These are phyloP conservation scores for Xestia ashworthii DNA, from an alignment of 2,888 invertebrate species.

Conservation along the genomic window DNA sequence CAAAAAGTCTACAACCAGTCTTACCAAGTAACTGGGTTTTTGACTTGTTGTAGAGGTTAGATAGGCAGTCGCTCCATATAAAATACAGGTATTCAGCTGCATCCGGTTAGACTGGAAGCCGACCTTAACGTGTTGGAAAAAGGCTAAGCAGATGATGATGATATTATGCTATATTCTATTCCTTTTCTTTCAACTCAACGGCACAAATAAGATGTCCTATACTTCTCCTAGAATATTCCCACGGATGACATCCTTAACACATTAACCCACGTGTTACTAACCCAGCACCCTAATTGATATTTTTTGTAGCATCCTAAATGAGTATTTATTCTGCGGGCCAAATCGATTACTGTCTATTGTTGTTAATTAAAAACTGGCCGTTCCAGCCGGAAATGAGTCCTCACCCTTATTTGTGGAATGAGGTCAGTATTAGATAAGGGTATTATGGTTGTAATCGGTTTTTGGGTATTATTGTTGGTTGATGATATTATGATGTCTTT, in stretches of 20 bases:
- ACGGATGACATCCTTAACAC: constrained; percentile 37
- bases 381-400: constrained; percentile 65
- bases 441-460: constrained; percentile 37
- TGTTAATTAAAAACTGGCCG: constrained; percentile 65
- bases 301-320: constrained; percentile 59
- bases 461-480: constrained; percentile 13
- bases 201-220: neutral
- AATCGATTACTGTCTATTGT: constrained; percentile 68
- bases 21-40: too few species aligned
- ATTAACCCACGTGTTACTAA: constrained; percentile 46
- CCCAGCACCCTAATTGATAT: constrained; percentile 58
- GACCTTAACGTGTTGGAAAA: too few species aligned
- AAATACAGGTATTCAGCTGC: too few species aligned
- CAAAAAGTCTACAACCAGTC: too few species aligned
- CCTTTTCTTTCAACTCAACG: neutral
- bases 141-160: too few species aligned
- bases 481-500: constrained; percentile 17
- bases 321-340: constrained; percentile 64
- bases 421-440: constrained; percentile 59
- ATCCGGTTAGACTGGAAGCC: too few species aligned
- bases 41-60: too few species aligned
- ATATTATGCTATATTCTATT: neutral
- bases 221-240: constrained; percentile 46
- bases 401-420: constrained; percentile 55
- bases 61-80: too few species aligned